A percentile compares a stretch with the other conserved stretches of the same genome.
Evolutionary conservation across 2,888 invertebrate genomes (phyloP).

Genomic region (Brachyptera putata): DNA sequence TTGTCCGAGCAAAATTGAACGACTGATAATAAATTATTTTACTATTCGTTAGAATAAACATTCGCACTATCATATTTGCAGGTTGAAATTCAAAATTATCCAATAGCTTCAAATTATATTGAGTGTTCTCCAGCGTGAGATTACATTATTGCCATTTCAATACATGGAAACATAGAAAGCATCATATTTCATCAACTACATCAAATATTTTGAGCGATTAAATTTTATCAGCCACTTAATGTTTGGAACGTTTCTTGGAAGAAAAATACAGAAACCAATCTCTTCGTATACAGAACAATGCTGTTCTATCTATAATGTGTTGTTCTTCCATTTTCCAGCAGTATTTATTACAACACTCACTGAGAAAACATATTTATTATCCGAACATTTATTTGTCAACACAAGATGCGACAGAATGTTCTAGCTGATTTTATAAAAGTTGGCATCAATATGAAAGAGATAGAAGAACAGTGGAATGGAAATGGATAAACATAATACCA

Average conservation of each 20-base stretch:
- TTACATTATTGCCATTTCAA: background rate
- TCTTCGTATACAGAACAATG: background rate
- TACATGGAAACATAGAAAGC: background rate
- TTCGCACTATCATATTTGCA: too few species aligned
- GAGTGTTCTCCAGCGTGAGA: background rate
- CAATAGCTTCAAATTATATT: background rate
- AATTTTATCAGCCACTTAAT: slow-evolving; percentile 9
- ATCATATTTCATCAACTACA: background rate
- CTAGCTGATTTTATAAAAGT: slow-evolving; percentile 22
- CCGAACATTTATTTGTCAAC: slow-evolving; percentile 12
- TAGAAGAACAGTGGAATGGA: background rate
- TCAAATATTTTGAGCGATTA: background rate
- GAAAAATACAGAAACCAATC: slow-evolving; percentile 14
- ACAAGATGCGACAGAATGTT: background rate
- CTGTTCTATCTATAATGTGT: slow-evolving; percentile 23
- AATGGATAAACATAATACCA: slow-evolving; percentile 13
- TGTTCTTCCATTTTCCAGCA: slow-evolving; percentile 16
- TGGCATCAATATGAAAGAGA: background rate
- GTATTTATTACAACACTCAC: slow-evolving; percentile 20
- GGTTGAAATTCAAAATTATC: too few species aligned
- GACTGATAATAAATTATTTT: too few species aligned
- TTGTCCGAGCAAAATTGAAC: too few species aligned
- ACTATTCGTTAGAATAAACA: too few species aligned
- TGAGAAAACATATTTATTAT: slow-evolving; percentile 19
- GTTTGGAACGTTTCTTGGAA: background rate